Percentiles rank a stretch among this genome's conserved stretches.
Evolutionary conservation across 53 echinoderm and acorn worm genomes (phyloP).

Genomic region (Mesocentrotus franciscanus): DNA sequence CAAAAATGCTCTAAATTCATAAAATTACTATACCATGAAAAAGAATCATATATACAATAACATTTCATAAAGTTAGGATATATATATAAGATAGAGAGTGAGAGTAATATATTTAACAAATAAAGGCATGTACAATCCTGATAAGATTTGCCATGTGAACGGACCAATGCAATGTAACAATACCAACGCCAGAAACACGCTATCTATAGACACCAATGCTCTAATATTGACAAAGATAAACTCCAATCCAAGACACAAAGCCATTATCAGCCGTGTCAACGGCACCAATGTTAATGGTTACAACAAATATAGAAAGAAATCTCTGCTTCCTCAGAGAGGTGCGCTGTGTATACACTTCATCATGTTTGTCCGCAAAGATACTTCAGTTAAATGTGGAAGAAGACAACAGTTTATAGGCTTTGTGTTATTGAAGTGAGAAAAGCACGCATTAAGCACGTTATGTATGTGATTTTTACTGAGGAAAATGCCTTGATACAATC

Average conservation of each 20-base stretch:
- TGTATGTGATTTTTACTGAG: not conserved
- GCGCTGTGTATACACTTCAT: constrained; percentile 29
- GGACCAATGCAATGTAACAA: not conserved
- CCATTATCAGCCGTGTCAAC: constrained; percentile 46
- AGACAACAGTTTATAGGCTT: not conserved
- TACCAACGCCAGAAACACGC: not conserved
- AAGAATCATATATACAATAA: no score
- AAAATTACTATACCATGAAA: no score
- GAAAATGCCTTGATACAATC: not conserved
- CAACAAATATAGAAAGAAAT: constrained; percentile 32
- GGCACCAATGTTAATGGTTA: constrained; percentile 17
- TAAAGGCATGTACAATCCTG: not conserved
- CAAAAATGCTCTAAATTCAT: no score
- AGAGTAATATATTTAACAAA: no score
- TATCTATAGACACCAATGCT: not conserved
- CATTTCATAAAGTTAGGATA: no score
- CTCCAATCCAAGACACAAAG: not conserved
- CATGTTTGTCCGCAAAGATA: constrained; percentile 5
- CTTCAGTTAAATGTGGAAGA: not conserved
- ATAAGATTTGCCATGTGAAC: not conserved
- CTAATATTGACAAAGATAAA: constrained; percentile 26
- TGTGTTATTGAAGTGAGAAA: not conserved
- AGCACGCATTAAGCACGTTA: not conserved
- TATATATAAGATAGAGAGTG: no score
- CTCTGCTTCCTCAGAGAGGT: not conserved